A percentile compares a stretch with the other conserved stretches of the same genome.
Conservation (phyloP, 2,113 vertebrate species). For the Alligator sinensis region DNA sequence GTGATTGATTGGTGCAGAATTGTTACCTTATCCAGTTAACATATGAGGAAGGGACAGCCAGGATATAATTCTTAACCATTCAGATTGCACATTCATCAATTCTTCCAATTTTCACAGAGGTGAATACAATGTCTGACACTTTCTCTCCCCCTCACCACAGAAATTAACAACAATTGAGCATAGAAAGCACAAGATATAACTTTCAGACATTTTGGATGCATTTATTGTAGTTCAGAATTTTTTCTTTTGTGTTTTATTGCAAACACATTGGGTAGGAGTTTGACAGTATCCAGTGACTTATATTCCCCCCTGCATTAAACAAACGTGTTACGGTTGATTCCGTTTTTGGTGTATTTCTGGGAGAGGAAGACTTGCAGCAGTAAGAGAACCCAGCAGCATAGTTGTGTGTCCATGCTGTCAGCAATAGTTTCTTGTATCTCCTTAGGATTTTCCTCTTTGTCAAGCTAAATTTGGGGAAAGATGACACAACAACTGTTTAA, state of each 20-base stretch:
- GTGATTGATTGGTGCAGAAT: no score
- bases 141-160: neutral
- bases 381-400: neutral
- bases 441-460: conserved; percentile 28
- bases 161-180: neutral
- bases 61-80: neutral
- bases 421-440: neutral
- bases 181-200: neutral
- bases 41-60: neutral
- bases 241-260: neutral
- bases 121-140: neutral
- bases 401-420: neutral
- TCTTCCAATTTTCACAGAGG: neutral
- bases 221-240: neutral
- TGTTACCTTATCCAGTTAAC: neutral
- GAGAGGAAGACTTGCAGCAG: neutral
- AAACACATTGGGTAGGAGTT: neutral
- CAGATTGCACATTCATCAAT: neutral
- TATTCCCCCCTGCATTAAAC: neutral
- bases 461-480: neutral
- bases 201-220: neutral
- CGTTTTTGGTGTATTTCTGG: neutral
- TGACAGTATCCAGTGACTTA: neutral
- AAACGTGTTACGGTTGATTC: neutral
- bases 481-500: conserved; percentile 24